phyloP scores from a whole-genome alignment of 2,888 invertebrate species.

The Nomada ferruginata region DNA sequence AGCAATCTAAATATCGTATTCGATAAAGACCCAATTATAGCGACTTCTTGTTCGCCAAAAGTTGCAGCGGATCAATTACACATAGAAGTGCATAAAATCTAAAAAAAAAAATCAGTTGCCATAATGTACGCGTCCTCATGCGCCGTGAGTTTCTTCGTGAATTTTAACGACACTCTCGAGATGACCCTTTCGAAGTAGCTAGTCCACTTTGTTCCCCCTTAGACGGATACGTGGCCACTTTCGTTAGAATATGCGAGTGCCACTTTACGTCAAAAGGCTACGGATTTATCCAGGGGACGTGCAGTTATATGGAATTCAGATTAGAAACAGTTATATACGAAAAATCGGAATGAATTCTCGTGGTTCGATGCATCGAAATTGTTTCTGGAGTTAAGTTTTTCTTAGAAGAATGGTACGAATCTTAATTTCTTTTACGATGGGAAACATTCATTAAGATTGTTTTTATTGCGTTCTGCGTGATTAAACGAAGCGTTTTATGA shows the following conservation, averaged over 20 bases:
- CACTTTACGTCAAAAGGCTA: constrained; percentile 2
- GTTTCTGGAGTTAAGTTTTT: too few relatives aligned
- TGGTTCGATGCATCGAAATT: too few relatives aligned
- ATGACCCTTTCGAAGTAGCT: constrained; percentile 30
- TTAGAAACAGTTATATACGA: too few relatives aligned
- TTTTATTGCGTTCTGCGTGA: too few relatives aligned
- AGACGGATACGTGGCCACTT: not conserved
- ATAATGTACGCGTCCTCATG: constrained; percentile 6
- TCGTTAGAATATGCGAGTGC: not conserved
- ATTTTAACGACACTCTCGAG: constrained; percentile 33
- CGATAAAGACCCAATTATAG: too few relatives aligned
- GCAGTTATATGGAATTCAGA: not conserved
- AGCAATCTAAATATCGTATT: too few relatives aligned
- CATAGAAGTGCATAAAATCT: not conserved
- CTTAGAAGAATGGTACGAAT: too few relatives aligned
- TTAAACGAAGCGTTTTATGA: too few relatives aligned
- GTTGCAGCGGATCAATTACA: constrained; percentile 1
- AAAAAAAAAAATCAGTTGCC: not conserved
- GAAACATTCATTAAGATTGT: too few relatives aligned
- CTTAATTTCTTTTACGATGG: too few relatives aligned
- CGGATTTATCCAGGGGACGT: constrained; percentile 1
- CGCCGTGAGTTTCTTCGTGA: constrained; percentile 20
- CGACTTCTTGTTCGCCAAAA: not conserved
- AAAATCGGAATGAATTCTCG: too few relatives aligned
- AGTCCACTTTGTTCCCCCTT: constrained; percentile 19